A percentile compares a stretch with the other conserved stretches of the same genome.
Conservation (phyloP, 1,140 invertebrate species). For the Leptoteleia sp. region DNA sequence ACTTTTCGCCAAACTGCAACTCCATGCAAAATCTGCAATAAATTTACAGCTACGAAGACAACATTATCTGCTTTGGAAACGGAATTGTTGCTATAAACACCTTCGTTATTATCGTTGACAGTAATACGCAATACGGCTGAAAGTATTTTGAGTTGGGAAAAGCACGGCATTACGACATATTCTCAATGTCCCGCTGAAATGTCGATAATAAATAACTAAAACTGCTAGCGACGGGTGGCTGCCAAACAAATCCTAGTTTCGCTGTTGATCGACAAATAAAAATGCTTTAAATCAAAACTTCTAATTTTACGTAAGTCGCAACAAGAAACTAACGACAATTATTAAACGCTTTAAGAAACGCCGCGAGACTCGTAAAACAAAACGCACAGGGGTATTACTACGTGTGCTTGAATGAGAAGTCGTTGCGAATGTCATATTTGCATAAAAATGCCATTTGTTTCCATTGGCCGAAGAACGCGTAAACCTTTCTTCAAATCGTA, state of each 20-base stretch:
- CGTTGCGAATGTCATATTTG: slow-evolving; percentile 67
- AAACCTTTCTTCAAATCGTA: slow-evolving; percentile 72
- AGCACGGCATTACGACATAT: slow-evolving; percentile 7
- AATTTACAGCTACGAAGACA: slow-evolving; percentile 21
- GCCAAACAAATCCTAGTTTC: slow-evolving; percentile 17
- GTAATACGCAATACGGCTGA: slow-evolving; percentile 7
- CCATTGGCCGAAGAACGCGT: slow-evolving; percentile 66
- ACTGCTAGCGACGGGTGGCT: slow-evolving; percentile 31
- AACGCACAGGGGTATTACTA: slow-evolving; percentile 48
- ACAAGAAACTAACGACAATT: slow-evolving; percentile 63
- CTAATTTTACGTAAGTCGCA: slow-evolving; percentile 32
- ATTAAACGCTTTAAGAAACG: slow-evolving; percentile 69
- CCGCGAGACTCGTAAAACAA: slow-evolving; percentile 71
- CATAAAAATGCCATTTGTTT: slow-evolving; percentile 75
- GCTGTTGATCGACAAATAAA: slow-evolving; percentile 20
- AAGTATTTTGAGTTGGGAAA: slow-evolving; percentile 21
- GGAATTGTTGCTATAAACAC: slow-evolving; percentile 42
- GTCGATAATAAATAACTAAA: slow-evolving; percentile 33
- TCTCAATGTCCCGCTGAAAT: slow-evolving; percentile 19
- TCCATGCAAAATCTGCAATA: slow-evolving; percentile 38
- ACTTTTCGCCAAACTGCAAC: slow-evolving; percentile 40
- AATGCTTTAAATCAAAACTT: slow-evolving; percentile 34
- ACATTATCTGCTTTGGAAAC: slow-evolving; percentile 32
- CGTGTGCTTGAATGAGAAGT: slow-evolving; percentile 47
- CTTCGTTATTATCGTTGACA: slow-evolving; percentile 30